Conservation (phyloP, 2,113 vertebrate species). For the Lagopus muta region DNA sequence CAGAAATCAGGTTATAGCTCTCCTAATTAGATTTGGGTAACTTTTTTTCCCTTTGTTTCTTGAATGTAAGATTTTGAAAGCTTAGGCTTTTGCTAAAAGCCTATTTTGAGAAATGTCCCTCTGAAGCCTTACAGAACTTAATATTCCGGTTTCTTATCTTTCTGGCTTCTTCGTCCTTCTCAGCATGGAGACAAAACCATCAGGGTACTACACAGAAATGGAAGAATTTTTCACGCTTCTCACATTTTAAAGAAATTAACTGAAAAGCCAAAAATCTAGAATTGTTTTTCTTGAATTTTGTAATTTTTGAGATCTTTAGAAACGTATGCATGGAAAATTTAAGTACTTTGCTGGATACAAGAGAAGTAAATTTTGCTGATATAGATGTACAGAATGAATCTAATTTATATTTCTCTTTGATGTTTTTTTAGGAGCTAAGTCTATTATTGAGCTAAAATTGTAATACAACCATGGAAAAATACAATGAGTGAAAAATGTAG, state of each 20-base stretch:
- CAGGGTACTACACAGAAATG: neutral
- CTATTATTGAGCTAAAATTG: neutral
- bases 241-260: neutral
- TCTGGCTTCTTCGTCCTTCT: neutral
- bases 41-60: neutral
- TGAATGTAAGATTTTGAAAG: neutral
- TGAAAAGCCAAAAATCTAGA: neutral
- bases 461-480: neutral
- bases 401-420: neutral
- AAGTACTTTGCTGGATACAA: neutral
- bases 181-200: neutral
- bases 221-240: neutral
- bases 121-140: neutral
- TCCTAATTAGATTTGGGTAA: constrained; percentile 7
- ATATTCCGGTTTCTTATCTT: neutral
- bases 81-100: neutral
- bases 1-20: neutral
- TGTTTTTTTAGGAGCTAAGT: neutral
- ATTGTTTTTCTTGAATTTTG: neutral
- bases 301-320: neutral
- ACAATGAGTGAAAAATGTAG: neutral
- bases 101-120: neutral
- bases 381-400: neutral
- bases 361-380: neutral
- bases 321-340: neutral